phyloP scores from a whole-genome alignment of 1,140 invertebrate species.

The Plutomurus gul region DNA sequence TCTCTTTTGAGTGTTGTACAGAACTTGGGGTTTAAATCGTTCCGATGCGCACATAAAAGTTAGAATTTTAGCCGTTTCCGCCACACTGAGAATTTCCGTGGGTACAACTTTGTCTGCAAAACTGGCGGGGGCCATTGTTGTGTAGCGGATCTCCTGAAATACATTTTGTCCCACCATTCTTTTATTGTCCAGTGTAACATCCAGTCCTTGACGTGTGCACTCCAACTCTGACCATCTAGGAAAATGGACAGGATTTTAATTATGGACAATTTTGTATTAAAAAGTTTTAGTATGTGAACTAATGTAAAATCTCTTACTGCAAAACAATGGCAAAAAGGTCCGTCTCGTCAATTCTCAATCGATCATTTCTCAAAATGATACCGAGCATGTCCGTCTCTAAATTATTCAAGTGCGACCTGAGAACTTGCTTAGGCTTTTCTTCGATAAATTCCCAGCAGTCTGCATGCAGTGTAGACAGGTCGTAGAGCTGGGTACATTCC shows the following conservation, averaged over 20 bases:
- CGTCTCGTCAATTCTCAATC: constrained; percentile 29
- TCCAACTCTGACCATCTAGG: constrained; percentile 79
- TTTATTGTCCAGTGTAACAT: constrained; percentile 72
- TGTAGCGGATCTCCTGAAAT: constrained; percentile 77
- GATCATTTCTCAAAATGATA: constrained; percentile 29
- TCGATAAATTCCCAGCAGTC: constrained; percentile 45
- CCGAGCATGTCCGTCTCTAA: constrained; percentile 30
- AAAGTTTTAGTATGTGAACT: background rate
- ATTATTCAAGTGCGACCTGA: constrained; percentile 18
- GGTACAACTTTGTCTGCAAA: constrained; percentile 81
- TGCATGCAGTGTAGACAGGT: background rate
- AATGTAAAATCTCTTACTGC: background rate
- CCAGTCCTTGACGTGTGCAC: constrained; percentile 69
- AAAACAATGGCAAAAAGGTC: constrained; percentile 39
- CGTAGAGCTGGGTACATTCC: constrained; percentile 34
- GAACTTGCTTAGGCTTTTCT: constrained; percentile 32
- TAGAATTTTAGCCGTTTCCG: constrained; percentile 64
- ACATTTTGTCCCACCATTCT: constrained; percentile 70
- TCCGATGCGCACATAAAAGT: constrained; percentile 26
- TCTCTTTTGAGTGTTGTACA: background rate
- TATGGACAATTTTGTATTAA: background rate
- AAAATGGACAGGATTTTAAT: background rate
- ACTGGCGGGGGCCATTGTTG: constrained; percentile 84
- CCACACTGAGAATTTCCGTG: constrained; percentile 73
- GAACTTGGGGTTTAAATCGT: constrained; percentile 4